Evolutionary conservation across 2,888 invertebrate genomes (phyloP).

Genomic region (Oligia latruncula): DNA sequence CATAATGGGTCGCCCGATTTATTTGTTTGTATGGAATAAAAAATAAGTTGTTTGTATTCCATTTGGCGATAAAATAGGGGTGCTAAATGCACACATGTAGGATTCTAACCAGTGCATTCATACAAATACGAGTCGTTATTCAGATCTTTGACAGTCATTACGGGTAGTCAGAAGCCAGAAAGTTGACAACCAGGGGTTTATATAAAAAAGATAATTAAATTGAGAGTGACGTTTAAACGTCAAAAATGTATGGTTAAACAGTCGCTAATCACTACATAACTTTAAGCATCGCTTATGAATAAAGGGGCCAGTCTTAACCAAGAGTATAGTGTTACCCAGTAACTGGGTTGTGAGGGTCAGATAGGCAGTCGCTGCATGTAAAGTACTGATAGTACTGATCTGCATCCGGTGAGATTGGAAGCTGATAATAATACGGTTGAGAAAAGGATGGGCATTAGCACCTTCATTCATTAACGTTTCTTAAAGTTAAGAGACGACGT

Average conservation of each 20-base stretch:
- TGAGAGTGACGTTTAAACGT: too few relatives aligned
- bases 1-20: conserved; percentile 15
- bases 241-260: too few relatives aligned
- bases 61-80: not conserved
- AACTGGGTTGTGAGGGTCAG: not conserved
- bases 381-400: too few relatives aligned
- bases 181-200: not conserved
- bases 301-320: not conserved
- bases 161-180: not conserved
- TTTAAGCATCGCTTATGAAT: too few relatives aligned
- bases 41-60: not conserved
- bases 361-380: not conserved
- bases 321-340: too few relatives aligned
- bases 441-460: not conserved
- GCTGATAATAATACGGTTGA: not conserved
- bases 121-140: not conserved
- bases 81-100: not conserved
- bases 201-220: too few relatives aligned
- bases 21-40: not conserved
- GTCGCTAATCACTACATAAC: too few relatives aligned
- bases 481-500: not conserved
- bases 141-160: not conserved
- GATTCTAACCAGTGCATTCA: not conserved
- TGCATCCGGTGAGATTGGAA: not conserved
- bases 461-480: not conserved